Conservation (phyloP, 2,113 vertebrate species). For the Noturus placidus region DNA sequence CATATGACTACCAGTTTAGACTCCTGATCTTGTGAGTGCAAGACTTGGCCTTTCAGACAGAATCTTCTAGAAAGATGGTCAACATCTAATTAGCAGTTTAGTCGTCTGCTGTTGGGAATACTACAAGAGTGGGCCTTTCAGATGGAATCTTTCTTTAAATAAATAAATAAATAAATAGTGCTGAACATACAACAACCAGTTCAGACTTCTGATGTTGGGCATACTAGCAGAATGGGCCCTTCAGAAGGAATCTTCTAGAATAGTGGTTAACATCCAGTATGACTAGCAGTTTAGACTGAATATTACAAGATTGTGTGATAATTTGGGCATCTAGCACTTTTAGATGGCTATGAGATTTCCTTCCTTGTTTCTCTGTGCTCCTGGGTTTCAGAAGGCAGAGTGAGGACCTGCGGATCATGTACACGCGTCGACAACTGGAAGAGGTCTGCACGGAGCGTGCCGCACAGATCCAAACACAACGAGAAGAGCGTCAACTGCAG, state of each 20-base stretch:
- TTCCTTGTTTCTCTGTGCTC: not conserved
- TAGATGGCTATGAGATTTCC: not conserved
- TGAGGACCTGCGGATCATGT: conserved; percentile 70
- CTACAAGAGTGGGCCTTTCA: not conserved
- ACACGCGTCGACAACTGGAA: conserved; percentile 56
- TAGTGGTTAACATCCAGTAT: not conserved
- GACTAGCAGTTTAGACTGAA: not conserved
- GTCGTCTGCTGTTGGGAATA: not conserved
- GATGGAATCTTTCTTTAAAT: too few species aligned
- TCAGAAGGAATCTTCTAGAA: not conserved
- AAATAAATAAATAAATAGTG: not conserved
- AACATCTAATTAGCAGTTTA: not conserved
- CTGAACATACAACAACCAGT: not conserved
- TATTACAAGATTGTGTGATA: not conserved
- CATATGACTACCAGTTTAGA: not conserved
- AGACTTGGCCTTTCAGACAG: not conserved
- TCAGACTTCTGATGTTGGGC: not conserved
- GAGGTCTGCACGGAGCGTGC: conserved; percentile 69
- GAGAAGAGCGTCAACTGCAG: conserved; percentile 61
- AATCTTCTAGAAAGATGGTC: not conserved
- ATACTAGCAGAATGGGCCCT: not conserved
- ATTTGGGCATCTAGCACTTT: not conserved
- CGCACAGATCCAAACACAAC: conserved; percentile 72
- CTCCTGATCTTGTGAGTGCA: not conserved
- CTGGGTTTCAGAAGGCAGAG: conserved; percentile 72